Base-by-base conservation (phyloP, 2,113 vertebrate species). In the Pygoscelis antarcticus region DNA sequence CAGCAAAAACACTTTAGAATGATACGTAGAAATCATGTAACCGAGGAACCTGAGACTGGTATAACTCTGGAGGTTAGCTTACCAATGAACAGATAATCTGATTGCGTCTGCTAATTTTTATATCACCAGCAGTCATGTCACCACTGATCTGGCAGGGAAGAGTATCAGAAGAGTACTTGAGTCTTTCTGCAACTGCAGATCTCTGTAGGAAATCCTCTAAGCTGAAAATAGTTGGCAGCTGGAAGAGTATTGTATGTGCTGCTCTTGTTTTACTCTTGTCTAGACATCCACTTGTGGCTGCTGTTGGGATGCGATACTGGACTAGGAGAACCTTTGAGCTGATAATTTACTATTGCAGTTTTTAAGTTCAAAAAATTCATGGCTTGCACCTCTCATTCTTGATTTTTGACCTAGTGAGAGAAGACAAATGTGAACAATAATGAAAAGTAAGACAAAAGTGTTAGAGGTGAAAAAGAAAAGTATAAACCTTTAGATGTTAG, bases 321-420 rank as follows among this genome's bases (percentile, higher is more conserved):
- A 19, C 68, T 71, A 55, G 61, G 57, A 82, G 52, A 36, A 87
- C 38, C 52, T 94, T 60, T 29, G 47, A 77, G 57, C n/a, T 84
- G 32, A 25, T 82, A 87, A 91, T 94, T 89, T 79, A 60, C 38
- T 91, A 6, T 52, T 79, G 38, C 30, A 69, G 65, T 65, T 95
- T 91, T 82, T 76, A 82, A 69, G 49, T 89, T 91, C 21, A 64
- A 84, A 94, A 68, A 77, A 79, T 46, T 82, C 25, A 6, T 81
- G 46, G 9, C 34, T 72, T 87, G 29, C 25, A 36, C 30, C 25
- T 87, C 61, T 87, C 5, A 6, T 49, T 94, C 82, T 61, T 90
- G 34, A 47, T 90, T 93, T 95, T 82, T 88, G 61, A 83, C 70
- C 42, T 74, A 30, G 32, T 55, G 42, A 6, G 17, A 84, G 76